Conservation (phyloP, 2,113 vertebrate genomes). For the Cheilinus undulatus region DNA sequence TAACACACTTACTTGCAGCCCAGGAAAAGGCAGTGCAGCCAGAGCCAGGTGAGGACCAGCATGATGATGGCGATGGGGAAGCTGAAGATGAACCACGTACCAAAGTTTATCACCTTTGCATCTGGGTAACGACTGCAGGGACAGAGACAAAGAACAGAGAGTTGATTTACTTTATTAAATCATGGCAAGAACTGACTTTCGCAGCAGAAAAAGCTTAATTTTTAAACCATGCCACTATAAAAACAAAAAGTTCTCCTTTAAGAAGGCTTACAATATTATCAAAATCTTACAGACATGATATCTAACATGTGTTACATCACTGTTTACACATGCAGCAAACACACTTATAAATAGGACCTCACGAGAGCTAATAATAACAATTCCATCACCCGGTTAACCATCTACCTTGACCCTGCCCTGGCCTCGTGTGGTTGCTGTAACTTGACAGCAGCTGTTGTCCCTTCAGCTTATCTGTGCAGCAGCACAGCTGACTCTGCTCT, state of each 20-base stretch:
- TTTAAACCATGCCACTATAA: not conserved
- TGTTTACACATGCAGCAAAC: not conserved
- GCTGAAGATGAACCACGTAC: conserved; percentile 99
- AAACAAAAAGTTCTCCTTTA: not conserved
- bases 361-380: not conserved
- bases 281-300: not conserved
- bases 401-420: not conserved
- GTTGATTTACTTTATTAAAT: too few relatives aligned
- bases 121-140: conserved; percentile 91
- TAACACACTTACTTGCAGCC: conserved; percentile 96
- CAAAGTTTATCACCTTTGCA: conserved; percentile 96
- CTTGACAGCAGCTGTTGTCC: conserved; percentile 31
- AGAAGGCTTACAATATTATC: not conserved
- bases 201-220: not conserved
- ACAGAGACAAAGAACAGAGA: conserved; percentile 10
- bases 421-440: conserved; percentile 31
- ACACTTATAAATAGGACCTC: not conserved
- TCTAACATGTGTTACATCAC: not conserved
- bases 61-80: conserved; percentile 96
- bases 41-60: conserved; percentile 96
- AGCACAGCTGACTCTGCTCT: conserved; percentile 10
- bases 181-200: too few relatives aligned
- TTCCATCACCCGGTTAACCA: not conserved
- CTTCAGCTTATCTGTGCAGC: conserved; percentile 9
- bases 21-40: conserved; percentile 97